Evolutionary conservation across 2,113 vertebrate species (phyloP), one percentile per base, ranked within the genome.

Genomic region (Coracopsis vasa): DNA sequence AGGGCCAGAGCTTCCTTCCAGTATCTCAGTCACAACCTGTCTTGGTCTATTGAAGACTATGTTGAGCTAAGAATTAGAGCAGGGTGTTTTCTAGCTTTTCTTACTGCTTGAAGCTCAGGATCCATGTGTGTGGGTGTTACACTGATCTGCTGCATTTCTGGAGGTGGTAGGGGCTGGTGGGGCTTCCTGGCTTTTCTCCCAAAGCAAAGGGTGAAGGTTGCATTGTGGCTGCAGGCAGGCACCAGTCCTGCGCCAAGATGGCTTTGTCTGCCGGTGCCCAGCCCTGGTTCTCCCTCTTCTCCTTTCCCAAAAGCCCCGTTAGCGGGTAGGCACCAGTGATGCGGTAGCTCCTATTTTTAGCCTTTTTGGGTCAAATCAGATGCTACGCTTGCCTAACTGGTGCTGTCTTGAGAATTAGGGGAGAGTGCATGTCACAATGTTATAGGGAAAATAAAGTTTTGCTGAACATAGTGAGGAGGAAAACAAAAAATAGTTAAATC

Each of bases 111-210:
- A 65, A 64, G 27, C 47, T 69, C 25, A 42, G 19, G 31, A 28
- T 50, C 45, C 15, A 6, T 0, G 0, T n/a, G 19, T 0, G 0
- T 45, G 1, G 1, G 21, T 0, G 0, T 27, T 44, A 14, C 0
- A 1, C 39, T 5, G 6, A 9, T 51, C 16, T 53, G 53, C 44
- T 0, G 0, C 1, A 1, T 31, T 41, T 86, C 20, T 4, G 37
- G 35, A 29, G 50, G 14, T 20, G 29, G 4, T 45, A 50, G 74
- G 67, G 18, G 4, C 50, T 77, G 14, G 21, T 54, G 62, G 35
- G 16, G 11, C 23, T 82, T 62, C 20, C 47, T 60, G 44, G 25
- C 7, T 2, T 29, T 48, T 31, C 48, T 86, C 33, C 23, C 11
- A 10, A 17, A 53, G 37, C 1, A 0, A 33, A 11, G 39, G 28